Base-by-base conservation (phyloP, 2,797 vertebrate genomes). In the Chlorospingus flavigularis region DNA sequence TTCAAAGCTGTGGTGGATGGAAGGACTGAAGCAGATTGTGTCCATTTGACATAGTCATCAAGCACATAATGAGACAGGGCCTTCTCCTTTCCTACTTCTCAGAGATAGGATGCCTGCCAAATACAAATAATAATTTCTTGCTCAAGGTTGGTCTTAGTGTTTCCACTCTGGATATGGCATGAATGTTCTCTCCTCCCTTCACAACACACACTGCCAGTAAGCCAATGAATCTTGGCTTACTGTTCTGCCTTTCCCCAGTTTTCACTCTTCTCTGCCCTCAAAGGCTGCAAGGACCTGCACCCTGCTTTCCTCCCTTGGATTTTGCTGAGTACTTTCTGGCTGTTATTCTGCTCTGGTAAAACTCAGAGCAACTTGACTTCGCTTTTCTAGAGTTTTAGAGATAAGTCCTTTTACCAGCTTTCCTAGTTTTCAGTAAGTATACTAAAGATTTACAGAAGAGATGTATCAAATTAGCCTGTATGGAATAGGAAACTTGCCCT, bases 41-140 rank as follows among this genome's bases (percentile, higher is more conserved):
- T 30, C 42, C 43, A 45, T 24, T 48, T 57, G 47, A 57, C 25
- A 37, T 13, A 26, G 37, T 68, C 66, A 68, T 35, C 62, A 55
- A 40, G 17, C 0, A 0, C 2, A 4, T 28, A 25, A 31, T 2
- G 8, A 80, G n/a, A 74, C 13, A n/a, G 45, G 24, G 39, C 14
- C 30, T 67, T 58, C 68, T 74, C 28, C 57, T 58, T 35, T 53
- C 31, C 74, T 72, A 10, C 54, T 65, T 42, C 70, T 87, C 47
- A 40, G 58, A 67, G 58, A 72, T 2, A 71, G 21, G 23, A 42
- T 7, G 31, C 45, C 65, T 81, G 57, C 57, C 90, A 91, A 78
- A 82, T 11, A 37, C 16, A 67, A 71, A 62, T 11, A 81, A 40
- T 25, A 75, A 4, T 50, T 63, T 63, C 37, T 84, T 43, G 48